Conservation (phyloP, 2,888 invertebrate genomes). For the Dolomedes plantarius region DNA sequence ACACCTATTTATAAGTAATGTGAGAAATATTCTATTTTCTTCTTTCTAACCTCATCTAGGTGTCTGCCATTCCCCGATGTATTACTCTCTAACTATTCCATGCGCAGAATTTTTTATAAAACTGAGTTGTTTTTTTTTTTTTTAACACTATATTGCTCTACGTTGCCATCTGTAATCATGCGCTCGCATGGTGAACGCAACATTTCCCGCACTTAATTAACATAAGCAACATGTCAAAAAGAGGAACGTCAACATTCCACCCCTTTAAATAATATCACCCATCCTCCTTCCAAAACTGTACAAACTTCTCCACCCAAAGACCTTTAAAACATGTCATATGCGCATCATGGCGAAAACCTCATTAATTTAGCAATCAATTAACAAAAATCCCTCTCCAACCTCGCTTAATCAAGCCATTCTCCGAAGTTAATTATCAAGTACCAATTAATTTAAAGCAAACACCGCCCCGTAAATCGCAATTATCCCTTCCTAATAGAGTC, state of each 20-base stretch:
- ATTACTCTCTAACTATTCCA: too few relatives aligned
- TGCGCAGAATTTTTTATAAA: too few relatives aligned
- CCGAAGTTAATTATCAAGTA: conserved; percentile 51
- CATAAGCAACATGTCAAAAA: conserved; percentile 6
- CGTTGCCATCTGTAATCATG: too few relatives aligned
- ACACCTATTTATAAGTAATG: too few relatives aligned
- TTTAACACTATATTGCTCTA: too few relatives aligned
- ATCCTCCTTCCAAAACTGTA: not conserved
- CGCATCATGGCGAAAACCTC: conserved; percentile 38
- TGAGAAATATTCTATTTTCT: too few relatives aligned
- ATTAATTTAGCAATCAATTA: conserved; percentile 63
- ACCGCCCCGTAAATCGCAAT: not conserved
- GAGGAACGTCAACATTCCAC: not conserved
- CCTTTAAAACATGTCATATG: too few relatives aligned
- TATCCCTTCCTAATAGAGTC: not conserved
- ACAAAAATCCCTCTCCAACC: conserved; percentile 31
- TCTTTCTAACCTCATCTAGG: too few relatives aligned
- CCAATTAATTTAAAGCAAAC: conserved; percentile 64
- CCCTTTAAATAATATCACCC: not conserved
- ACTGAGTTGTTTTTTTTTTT: too few relatives aligned
- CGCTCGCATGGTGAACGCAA: too few relatives aligned
- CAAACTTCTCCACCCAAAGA: not conserved
- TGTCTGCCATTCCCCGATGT: too few relatives aligned
- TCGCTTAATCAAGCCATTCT: conserved; percentile 40
- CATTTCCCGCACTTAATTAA: conserved; percentile 12